phyloP scores from a whole-genome alignment of 2,797 vertebrate species.

The Dipus sagitta region DNA sequence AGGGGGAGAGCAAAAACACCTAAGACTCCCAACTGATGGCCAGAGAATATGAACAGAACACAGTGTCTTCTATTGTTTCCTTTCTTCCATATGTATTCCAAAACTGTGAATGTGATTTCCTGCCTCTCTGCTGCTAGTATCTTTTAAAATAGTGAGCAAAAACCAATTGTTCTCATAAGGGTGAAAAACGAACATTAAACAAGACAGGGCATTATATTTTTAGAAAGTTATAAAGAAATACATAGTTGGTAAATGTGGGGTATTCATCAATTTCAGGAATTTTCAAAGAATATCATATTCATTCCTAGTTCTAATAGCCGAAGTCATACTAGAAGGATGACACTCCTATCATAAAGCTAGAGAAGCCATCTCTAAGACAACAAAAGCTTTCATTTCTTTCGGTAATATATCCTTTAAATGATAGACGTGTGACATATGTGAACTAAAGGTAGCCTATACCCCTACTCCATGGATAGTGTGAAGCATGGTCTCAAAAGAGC shows the following conservation, averaged over 20 bases:
- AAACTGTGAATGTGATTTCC: background rate
- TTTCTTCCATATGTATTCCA: background rate
- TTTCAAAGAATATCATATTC: conserved; percentile 16
- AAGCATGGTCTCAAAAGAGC: background rate
- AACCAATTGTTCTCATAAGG: background rate
- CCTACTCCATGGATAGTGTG: background rate
- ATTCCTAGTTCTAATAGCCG: background rate
- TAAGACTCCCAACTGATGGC: background rate
- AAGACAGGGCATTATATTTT: background rate
- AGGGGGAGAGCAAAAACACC: background rate
- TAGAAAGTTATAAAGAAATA: conserved; percentile 45
- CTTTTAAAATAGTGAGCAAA: background rate
- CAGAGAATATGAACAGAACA: background rate
- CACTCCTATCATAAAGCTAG: conserved; percentile 34
- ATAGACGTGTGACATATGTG: background rate
- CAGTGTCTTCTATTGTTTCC: background rate
- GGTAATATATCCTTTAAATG: background rate
- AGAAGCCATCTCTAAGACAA: conserved; percentile 16
- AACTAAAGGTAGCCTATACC: background rate
- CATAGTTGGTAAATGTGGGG: background rate
- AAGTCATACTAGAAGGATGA: background rate
- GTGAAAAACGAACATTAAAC: background rate
- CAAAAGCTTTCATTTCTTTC: conserved; percentile 22
- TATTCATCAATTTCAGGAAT: conserved; percentile 14
- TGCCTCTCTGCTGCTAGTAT: background rate